Conservation (phyloP, 1,140 invertebrate genomes). For the Diachasma alloeum region DNA sequence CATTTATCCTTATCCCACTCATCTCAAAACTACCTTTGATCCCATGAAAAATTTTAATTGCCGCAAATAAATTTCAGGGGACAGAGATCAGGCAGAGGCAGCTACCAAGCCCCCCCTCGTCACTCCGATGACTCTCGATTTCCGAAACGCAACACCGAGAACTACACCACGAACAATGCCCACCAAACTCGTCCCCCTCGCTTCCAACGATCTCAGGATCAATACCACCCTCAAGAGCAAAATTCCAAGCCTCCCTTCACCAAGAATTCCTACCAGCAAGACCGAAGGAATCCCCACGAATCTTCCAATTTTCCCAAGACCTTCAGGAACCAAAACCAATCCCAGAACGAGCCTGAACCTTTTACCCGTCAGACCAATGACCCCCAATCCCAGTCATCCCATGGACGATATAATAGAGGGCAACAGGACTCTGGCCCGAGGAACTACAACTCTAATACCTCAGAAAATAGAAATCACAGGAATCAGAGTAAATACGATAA, state of each 20-base stretch:
- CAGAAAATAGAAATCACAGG: constrained; percentile 20
- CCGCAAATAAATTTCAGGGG: constrained; percentile 36
- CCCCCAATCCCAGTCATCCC: not conserved
- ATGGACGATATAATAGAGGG: not conserved
- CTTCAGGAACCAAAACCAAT: not conserved
- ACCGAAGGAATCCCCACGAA: not conserved
- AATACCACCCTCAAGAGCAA: constrained; percentile 37
- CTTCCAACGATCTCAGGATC: constrained; percentile 56
- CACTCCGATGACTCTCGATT: constrained; percentile 46
- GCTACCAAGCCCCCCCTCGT: constrained; percentile 51
- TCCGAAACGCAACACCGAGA: constrained; percentile 40
- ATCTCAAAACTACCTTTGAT: too few species aligned
- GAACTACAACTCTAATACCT: not conserved
- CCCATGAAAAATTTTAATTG: too few species aligned
- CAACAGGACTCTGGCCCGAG: not conserved
- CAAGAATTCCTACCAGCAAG: not conserved
- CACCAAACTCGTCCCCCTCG: constrained; percentile 57
- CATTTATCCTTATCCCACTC: too few species aligned
- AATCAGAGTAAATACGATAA: constrained; percentile 40
- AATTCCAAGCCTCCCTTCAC: not conserved
- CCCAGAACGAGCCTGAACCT: not conserved
- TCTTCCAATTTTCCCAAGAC: not conserved
- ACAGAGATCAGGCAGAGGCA: constrained; percentile 42
- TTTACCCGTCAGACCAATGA: not conserved
- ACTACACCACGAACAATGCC: constrained; percentile 27